Evolutionary conservation across 2,888 invertebrate genomes (phyloP).

Genomic region (Drosophila nr. medialis): DNA sequence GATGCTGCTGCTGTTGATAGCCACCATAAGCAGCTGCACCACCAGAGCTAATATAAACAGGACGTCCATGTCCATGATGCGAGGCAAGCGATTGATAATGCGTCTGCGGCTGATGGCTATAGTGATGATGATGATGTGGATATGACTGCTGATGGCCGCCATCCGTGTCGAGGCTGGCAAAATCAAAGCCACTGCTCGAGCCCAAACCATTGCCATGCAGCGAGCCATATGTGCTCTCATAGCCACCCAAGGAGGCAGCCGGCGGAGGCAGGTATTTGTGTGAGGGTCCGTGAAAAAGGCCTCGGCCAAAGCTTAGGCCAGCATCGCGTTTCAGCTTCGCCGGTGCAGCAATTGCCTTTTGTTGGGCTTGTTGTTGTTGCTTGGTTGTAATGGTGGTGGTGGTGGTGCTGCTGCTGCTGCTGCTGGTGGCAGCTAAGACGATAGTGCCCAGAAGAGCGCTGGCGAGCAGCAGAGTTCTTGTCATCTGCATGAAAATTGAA

Average conservation of each 20-base stretch:
- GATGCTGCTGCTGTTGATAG: conserved; percentile 36
- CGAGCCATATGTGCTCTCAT: conserved; percentile 37
- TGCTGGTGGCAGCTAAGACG: conserved; percentile 1
- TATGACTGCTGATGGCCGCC: conserved; percentile 24
- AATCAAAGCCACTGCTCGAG: conserved; percentile 53
- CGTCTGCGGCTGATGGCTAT: conserved; percentile 18
- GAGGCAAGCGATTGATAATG: conserved; percentile 23
- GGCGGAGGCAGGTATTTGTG: conserved; percentile 79
- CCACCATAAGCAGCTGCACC: conserved; percentile 16
- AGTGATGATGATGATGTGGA: conserved; percentile 29
- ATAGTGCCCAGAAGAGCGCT: conserved; percentile 29
- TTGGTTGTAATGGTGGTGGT: conserved; percentile 11
- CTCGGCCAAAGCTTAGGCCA: conserved; percentile 60
- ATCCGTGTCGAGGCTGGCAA: conserved; percentile 47
- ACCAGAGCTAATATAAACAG: conserved; percentile 36
- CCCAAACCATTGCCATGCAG: conserved; percentile 48
- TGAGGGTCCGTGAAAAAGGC: conserved; percentile 75
- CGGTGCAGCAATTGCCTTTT: not conserved
- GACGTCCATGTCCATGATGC: conserved; percentile 50
- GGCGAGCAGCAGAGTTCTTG: conserved; percentile 42
- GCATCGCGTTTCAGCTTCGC: conserved; percentile 77
- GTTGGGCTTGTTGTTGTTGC: conserved; percentile 22
- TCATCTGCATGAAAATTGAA: conserved; percentile 50
- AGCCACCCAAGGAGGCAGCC: conserved; percentile 17
- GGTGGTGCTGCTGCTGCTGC: conserved; percentile 5